Percentiles rank a stretch among this genome's conserved stretches.
These are phyloP conservation scores for cattle (Bos taurus) DNA, from an alignment of 2,113 vertebrate species.

Conservation along the genomic window ARS-UCD2.0 NC_037356.1:22330501-22331000, in stretches of 20 bases:
- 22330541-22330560: not conserved
- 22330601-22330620: not conserved
- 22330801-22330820: not conserved
- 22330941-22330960: not conserved
- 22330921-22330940: not conserved
- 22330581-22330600: not conserved
- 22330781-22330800: not conserved
- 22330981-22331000: not conserved
- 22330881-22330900: not conserved
- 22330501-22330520: not conserved
- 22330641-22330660: not conserved
- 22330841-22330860: not conserved
- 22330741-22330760: not conserved
- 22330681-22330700: not conserved
- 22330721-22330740: not conserved
- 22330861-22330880: not conserved
- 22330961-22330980: not conserved
- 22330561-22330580: not conserved
- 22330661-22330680: not conserved
- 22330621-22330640: not conserved
- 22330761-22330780: not conserved
- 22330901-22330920: not conserved
- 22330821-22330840: not conserved
- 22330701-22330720: not conserved
- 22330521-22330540: not conserved